Evolutionary conservation across 2,113 vertebrate genomes (phyloP), one percentile per base, ranked within the genome.

Genomic region (Nettapus auritus): DNA sequence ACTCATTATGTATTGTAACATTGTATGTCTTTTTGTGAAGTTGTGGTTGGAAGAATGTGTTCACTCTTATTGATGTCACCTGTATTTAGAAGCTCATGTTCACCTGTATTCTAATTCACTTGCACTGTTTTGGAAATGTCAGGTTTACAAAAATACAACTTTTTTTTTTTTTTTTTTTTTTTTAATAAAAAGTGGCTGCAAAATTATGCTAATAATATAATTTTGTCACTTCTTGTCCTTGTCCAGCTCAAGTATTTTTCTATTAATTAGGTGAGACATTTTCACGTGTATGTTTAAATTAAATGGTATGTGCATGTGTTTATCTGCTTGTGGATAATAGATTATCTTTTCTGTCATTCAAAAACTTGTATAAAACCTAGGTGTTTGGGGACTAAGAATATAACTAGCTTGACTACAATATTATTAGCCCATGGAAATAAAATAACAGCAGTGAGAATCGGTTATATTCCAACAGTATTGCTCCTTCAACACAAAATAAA

Each of bases 91-190:
- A 88, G 73, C 82, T 97, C 50, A 13, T 95, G 76, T 95, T 97
- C 97, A 98, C 97, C 94, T 98, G 86, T 96, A 96, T 93, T 98
- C 94, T 97, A 73, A 97, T 97, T 97, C 95, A 98, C 97, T 97
- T 98, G 97, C 98, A 98, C 98, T 98, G 97, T 98, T 97, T 96
- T 96, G 93, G 88, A 96, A 97, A 97, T 96, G 96, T 96, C 97
- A 97, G 94, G 97, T 98, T 98, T 97, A 97, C 97, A 97, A 96
- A 97, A 95, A 88, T 87, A 91, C 71, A 91, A 86, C 33, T 59
- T 94, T 92, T 96, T 33, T 59, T 94, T 92, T 96, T 33, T 59
- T 94, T 92, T 96, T 97, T 60, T 38, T 38, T 38, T 8, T 44
- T 44, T 48, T 92, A 98, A 98, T 98, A 97, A 98, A 97, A 97